Conservation (phyloP, 1,140 invertebrate species). For the Frieseomelitta varia region DNA sequence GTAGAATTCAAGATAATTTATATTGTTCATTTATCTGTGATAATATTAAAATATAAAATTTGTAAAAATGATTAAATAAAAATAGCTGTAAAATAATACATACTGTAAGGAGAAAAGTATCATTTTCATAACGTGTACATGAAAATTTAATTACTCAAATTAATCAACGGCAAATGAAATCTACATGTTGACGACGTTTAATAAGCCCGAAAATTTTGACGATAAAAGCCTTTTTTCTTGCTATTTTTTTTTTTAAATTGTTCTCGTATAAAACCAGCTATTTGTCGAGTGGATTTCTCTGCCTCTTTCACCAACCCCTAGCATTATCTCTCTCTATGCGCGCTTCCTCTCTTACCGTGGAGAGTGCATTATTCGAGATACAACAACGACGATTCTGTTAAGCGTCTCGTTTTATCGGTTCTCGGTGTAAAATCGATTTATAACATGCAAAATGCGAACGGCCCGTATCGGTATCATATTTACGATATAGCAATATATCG, state of each 20-base stretch:
- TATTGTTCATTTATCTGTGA: too few relatives aligned
- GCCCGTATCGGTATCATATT: conserved; percentile 45
- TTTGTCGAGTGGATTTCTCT: conserved; percentile 17
- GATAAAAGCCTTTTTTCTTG: not conserved
- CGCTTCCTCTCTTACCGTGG: not conserved
- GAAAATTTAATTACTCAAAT: not conserved
- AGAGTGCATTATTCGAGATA: conserved; percentile 19
- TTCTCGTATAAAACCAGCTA: not conserved
- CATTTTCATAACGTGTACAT: not conserved
- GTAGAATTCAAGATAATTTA: too few relatives aligned
- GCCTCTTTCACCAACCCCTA: not conserved
- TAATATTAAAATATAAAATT: not conserved
- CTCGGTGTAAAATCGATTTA: conserved; percentile 50
- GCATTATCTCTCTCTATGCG: not conserved
- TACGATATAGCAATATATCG: conserved; percentile 43
- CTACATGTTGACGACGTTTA: not conserved
- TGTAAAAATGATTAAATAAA: not conserved
- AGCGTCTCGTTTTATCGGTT: conserved; percentile 33
- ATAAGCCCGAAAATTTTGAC: not conserved
- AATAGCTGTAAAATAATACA: not conserved
- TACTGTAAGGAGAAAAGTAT: not conserved
- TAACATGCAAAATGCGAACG: conserved; percentile 32
- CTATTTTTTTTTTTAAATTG: not conserved
- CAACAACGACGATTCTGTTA: conserved; percentile 21
- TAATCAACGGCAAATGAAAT: not conserved